Evolutionary conservation across 2,113 vertebrate species (phyloP).

Genomic region (Ivindomyrus marchei): DNA sequence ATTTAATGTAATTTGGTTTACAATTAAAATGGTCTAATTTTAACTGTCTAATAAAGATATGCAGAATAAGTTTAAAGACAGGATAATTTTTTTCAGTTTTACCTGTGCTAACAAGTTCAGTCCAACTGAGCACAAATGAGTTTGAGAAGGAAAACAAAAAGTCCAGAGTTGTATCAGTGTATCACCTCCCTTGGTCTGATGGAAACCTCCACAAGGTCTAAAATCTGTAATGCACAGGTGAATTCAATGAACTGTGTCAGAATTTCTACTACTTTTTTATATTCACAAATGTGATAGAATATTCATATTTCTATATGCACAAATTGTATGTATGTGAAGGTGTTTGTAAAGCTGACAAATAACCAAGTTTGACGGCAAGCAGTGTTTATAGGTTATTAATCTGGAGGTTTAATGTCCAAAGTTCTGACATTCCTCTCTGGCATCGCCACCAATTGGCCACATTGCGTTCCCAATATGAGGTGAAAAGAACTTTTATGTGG

Average conservation of each 20-base stretch:
- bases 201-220: not conserved
- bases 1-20: constrained; percentile 9
- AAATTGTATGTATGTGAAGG: not conserved
- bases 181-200: not conserved
- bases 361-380: not conserved
- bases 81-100: not conserved
- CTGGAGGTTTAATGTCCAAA: not conserved
- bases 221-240: not conserved
- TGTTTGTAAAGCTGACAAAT: not conserved
- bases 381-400: not conserved
- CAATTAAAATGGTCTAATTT: constrained; percentile 11
- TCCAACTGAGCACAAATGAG: not conserved
- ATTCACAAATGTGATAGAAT: not conserved
- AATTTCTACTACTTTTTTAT: not conserved
- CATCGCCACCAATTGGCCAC: not conserved
- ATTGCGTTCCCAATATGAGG: not conserved
- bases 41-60: constrained; percentile 16
- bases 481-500: not conserved
- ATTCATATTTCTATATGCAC: not conserved
- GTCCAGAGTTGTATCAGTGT: not conserved
- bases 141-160: not conserved
- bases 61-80: not conserved
- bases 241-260: not conserved
- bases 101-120: not conserved
- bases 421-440: not conserved